Conservation (phyloP, 2,888 invertebrate genomes). For the Ferdinandea cuprea region DNA sequence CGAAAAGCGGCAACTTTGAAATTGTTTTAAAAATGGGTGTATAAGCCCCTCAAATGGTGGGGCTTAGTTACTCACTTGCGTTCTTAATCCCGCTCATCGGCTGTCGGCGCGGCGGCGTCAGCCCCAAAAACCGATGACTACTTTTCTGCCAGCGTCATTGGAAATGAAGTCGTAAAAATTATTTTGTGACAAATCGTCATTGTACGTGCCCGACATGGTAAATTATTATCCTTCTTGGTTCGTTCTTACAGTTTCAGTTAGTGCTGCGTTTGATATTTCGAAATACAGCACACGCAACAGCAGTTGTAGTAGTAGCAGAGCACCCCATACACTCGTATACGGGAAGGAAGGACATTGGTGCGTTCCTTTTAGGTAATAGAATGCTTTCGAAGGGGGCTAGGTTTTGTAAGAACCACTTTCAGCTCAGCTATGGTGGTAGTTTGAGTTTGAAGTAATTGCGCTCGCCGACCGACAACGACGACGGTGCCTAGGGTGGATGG, state of each 20-base stretch:
- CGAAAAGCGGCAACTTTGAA: constrained; percentile 51
- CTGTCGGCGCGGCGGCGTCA: too few relatives aligned
- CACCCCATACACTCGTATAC: constrained; percentile 13
- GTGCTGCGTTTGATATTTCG: constrained; percentile 53
- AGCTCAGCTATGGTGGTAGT: constrained; percentile 17
- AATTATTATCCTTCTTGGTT: constrained; percentile 66
- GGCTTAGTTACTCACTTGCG: constrained; percentile 43
- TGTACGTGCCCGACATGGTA: constrained; percentile 81
- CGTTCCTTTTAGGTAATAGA: constrained; percentile 41
- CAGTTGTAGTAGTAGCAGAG: not conserved
- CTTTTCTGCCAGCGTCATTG: constrained; percentile 61
- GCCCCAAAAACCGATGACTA: constrained; percentile 46
- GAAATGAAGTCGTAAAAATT: constrained; percentile 83
- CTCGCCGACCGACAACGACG: constrained; percentile 24
- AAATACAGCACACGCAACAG: constrained; percentile 51
- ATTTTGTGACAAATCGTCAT: constrained; percentile 83
- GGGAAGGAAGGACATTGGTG: constrained; percentile 65
- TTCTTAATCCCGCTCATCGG: constrained; percentile 25
- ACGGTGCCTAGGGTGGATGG: constrained; percentile 19
- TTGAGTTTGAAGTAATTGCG: constrained; percentile 65
- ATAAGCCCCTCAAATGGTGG: constrained; percentile 39
- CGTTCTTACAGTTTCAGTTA: constrained; percentile 12
- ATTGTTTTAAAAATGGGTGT: constrained; percentile 69
- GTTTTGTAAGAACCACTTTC: constrained; percentile 16
- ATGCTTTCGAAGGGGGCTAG: not conserved